phyloP scores from a whole-genome alignment of 2,888 invertebrate genomes.

The Xanthia togata region DNA sequence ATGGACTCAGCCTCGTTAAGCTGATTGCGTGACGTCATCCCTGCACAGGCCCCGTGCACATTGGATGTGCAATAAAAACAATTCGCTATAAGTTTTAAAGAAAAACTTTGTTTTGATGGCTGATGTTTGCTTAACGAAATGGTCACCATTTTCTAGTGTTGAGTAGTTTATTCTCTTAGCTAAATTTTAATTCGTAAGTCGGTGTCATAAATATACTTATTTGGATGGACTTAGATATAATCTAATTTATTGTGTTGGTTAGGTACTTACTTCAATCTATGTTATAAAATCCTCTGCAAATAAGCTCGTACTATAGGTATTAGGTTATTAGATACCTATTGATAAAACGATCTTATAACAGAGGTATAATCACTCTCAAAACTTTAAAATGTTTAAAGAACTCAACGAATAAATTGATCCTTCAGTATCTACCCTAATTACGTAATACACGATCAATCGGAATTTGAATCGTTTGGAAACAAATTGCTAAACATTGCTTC shows the following conservation, averaged over 20 bases:
- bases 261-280: neutral
- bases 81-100: constrained; percentile 16
- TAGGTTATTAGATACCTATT: neutral
- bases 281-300: neutral
- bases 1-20: constrained; percentile 89
- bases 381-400: neutral
- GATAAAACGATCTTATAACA: neutral
- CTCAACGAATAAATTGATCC: neutral
- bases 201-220: neutral
- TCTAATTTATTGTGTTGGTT: neutral
- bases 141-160: no score
- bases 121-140: neutral
- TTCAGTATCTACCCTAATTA: no score
- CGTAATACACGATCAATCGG: no score
- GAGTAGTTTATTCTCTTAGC: no score
- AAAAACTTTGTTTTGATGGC: constrained; percentile 5
- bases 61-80: constrained; percentile 68
- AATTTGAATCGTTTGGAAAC: no score
- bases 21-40: constrained; percentile 90
- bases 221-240: no score
- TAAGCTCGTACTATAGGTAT: neutral
- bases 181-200: no score
- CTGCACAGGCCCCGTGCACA: constrained; percentile 72
- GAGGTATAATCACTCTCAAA: neutral
- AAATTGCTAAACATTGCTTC: no score